These are phyloP conservation scores for Garrulus glandarius DNA, from an alignment of 2,797 vertebrate genomes.

Conservation along the genomic window DNA sequence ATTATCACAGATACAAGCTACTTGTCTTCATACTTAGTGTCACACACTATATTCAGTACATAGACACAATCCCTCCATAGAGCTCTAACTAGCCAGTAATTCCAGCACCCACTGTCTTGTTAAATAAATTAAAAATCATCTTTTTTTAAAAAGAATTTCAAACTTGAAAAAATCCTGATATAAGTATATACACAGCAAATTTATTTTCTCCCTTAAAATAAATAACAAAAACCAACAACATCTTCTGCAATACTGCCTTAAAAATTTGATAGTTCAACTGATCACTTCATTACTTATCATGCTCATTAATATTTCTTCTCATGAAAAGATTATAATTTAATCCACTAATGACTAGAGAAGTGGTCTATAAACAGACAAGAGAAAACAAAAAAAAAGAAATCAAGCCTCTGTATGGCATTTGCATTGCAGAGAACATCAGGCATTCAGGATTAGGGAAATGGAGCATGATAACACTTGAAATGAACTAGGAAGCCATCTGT, in stretches of 20 bases:
- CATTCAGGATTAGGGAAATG: slow-evolving; percentile 49
- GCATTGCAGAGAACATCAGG: not conserved
- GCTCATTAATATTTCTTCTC: not conserved
- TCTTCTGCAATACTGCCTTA: not conserved
- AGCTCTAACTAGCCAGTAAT: not conserved
- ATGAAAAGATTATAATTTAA: not conserved
- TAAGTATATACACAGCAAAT: not conserved
- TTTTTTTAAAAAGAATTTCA: not conserved
- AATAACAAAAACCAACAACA: not conserved
- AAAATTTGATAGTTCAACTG: not conserved
- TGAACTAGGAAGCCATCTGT: not conserved
- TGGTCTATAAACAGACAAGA: not conserved
- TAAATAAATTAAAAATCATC: not conserved
- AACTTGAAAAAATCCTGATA: not conserved
- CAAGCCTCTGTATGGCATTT: not conserved
- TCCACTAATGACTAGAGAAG: not conserved
- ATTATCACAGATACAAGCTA: not conserved
- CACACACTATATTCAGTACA: not conserved
- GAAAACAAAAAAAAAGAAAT: not conserved
- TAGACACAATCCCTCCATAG: not conserved
- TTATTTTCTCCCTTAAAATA: not conserved
- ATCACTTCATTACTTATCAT: not conserved
- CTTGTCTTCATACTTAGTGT: not conserved
- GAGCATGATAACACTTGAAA: slow-evolving; percentile 19
- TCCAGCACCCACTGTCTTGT: not conserved